Percentiles rank a stretch among this genome's conserved stretches.
Evolutionary conservation across 2,113 vertebrate genomes (phyloP).

Genomic region (Leucosticte australis): DNA sequence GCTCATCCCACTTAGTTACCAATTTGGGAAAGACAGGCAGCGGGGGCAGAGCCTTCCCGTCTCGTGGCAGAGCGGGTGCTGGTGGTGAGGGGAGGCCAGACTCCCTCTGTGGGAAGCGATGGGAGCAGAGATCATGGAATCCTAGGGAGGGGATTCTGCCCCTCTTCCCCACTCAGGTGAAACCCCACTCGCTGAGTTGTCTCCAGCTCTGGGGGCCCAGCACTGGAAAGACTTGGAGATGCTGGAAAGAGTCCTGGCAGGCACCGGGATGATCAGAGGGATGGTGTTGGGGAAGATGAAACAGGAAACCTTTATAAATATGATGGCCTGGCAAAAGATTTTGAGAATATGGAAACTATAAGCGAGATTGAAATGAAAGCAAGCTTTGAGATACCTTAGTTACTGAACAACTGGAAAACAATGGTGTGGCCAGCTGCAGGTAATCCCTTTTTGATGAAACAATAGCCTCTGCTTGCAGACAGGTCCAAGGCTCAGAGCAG

Average conservation of each 20-base stretch:
- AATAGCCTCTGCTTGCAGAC: no score
- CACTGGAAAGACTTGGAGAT: neutral
- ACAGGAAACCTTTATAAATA: no score
- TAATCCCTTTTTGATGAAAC: no score
- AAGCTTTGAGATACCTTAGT: no score
- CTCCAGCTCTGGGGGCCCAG: neutral
- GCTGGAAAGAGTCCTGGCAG: neutral
- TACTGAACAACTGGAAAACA: no score
- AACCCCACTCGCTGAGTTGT: neutral
- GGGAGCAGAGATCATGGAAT: neutral
- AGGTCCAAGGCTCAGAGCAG: no score
- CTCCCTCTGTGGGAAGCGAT: neutral
- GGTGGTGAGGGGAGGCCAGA: neutral
- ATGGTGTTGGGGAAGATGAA: no score
- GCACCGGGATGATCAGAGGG: neutral
- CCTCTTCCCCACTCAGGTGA: neutral
- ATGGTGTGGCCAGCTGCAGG: no score
- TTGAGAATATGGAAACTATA: no score
- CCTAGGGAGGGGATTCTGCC: neutral
- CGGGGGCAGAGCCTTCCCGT: fast-evolving
- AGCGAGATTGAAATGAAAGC: no score
- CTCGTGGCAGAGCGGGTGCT: fast-evolving
- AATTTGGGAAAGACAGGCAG: neutral
- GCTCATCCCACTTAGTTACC: neutral
- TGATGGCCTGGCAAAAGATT: no score